These are phyloP conservation scores for Psammodynastes pulverulentus DNA, from an alignment of 2,113 vertebrate genomes.

Conservation along the genomic window DNA sequence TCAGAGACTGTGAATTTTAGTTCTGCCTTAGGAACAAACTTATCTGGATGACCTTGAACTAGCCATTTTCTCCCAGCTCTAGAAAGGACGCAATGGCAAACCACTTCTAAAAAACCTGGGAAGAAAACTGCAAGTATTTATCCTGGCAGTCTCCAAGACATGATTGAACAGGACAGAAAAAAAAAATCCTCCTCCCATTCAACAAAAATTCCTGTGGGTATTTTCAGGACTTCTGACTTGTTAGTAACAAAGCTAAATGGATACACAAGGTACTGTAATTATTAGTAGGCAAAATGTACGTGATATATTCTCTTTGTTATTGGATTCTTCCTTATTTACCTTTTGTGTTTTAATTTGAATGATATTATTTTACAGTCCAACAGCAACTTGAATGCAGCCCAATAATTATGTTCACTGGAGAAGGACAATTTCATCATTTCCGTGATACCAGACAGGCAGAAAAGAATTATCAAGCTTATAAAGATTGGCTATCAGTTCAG, in stretches of 20 bases:
- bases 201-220: background rate
- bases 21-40: background rate
- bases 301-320: background rate
- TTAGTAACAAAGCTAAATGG: background rate
- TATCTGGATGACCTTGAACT: background rate
- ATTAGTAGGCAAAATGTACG: background rate
- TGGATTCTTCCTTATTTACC: background rate
- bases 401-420: background rate
- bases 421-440: no score
- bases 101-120: background rate
- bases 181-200: background rate
- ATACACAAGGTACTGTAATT: background rate
- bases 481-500: background rate
- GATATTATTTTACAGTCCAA: background rate
- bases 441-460: background rate
- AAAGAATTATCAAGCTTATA: background rate
- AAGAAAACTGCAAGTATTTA: background rate
- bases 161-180: background rate
- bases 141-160: background rate
- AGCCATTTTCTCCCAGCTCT: background rate
- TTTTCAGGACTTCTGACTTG: background rate
- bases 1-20: background rate
- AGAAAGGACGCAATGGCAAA: background rate
- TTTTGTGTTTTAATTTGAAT: background rate
- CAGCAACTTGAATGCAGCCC: background rate